Conservation (phyloP, 2,888 invertebrate genomes). For the Sminthurinus aureus region DNA sequence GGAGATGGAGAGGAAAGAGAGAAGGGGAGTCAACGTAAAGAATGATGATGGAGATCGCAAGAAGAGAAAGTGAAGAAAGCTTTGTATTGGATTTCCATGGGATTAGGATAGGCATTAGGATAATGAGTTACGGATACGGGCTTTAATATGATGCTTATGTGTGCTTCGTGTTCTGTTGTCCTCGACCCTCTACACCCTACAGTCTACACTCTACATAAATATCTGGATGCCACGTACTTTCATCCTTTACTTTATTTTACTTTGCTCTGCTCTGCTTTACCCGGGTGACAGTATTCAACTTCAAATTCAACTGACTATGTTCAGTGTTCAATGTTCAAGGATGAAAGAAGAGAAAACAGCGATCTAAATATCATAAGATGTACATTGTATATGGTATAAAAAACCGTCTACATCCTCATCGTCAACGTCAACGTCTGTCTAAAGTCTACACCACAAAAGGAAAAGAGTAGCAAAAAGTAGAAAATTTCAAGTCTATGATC, state of each 20-base stretch:
- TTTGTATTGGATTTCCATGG: conserved; percentile 19
- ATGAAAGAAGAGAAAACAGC: not conserved
- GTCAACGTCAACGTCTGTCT: too few species aligned
- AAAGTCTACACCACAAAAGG: too few species aligned
- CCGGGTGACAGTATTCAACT: not conserved
- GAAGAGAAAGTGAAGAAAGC: conserved; percentile 9
- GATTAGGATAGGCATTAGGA: conserved; percentile 41
- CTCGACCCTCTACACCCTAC: not conserved
- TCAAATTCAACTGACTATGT: too few species aligned
- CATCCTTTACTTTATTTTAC: not conserved
- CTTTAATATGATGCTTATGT: conserved; percentile 9
- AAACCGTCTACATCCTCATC: not conserved
- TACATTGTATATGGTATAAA: not conserved
- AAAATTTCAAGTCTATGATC: too few species aligned
- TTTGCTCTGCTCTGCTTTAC: not conserved
- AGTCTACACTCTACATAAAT: too few species aligned
- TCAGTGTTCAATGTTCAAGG: too few species aligned
- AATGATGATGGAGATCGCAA: not conserved
- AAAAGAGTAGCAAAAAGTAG: too few species aligned
- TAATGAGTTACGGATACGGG: conserved; percentile 45
- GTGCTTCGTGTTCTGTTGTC: not conserved
- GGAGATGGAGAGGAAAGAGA: not conserved
- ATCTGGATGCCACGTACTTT: not conserved
- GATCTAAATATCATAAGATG: not conserved
- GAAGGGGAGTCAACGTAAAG: not conserved